These are phyloP conservation scores for Acropora yongei DNA, from an alignment of 64 coral and sea anemone species.

Conservation along the genomic window DNA sequence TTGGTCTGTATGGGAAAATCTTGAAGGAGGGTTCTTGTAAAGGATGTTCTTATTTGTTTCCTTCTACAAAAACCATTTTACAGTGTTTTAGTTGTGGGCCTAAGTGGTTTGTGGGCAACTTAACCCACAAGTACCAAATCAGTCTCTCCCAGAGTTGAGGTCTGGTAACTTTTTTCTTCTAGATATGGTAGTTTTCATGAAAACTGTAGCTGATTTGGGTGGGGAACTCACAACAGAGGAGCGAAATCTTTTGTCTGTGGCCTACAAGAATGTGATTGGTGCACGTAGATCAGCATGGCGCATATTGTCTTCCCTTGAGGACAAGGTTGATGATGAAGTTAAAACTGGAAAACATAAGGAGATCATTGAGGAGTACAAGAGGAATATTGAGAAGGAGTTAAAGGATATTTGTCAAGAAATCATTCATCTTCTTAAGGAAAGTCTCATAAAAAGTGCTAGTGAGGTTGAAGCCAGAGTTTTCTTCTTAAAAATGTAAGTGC, in stretches of 20 bases:
- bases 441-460: constrained; percentile 5
- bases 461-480: constrained; percentile 56
- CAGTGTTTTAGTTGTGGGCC: too few relatives aligned
- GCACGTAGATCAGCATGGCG: constrained; percentile 93
- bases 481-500: constrained; percentile 60
- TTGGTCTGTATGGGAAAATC: too few relatives aligned
- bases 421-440: constrained; percentile 28
- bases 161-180: neutral
- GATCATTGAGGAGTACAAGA: constrained; percentile 4
- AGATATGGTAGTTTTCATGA: constrained; percentile 94
- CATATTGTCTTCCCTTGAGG: constrained; percentile 71
- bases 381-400: constrained; percentile 55
- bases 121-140: too few relatives aligned
- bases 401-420: constrained; percentile 49
- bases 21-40: too few relatives aligned
- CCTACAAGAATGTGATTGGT: constrained; percentile 98
- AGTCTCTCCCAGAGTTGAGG: too few relatives aligned
- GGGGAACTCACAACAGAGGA: constrained; percentile 83
- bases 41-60: too few relatives aligned
- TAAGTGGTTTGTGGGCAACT: too few relatives aligned
- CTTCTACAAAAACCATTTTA: too few relatives aligned
- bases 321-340: constrained; percentile 25
- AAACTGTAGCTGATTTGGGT: constrained; percentile 68
- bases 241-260: constrained; percentile 97
- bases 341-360: constrained; percentile 24